Conservation (phyloP, 2,888 invertebrate genomes). For the Rotaria magnacalcarata region DNA sequence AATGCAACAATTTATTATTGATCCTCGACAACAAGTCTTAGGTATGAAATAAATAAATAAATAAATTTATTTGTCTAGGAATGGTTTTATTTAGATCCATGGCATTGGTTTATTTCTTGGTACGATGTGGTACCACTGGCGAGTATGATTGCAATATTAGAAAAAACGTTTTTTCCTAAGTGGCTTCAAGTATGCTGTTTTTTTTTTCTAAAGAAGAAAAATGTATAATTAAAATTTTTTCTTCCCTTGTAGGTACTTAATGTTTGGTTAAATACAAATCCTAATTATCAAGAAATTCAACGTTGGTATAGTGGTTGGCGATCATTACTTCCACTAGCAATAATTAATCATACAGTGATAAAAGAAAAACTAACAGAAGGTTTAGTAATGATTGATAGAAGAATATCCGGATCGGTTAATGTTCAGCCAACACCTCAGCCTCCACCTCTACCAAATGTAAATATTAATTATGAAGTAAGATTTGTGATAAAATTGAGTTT, state of each 20-base stretch:
- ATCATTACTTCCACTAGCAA: constrained; percentile 61
- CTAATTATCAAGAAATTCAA: constrained; percentile 82
- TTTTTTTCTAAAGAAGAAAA: no score
- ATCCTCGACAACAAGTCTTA: constrained; percentile 55
- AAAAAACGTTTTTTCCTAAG: constrained; percentile 84
- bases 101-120: constrained; percentile 95
- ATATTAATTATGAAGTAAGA: constrained; percentile 19
- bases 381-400: constrained; percentile 44
- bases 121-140: constrained; percentile 73
- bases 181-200: constrained; percentile 52
- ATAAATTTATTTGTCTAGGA: background rate
- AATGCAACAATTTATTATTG: constrained; percentile 56
- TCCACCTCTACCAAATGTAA: background rate
- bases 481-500: background rate
- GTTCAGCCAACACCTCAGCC: background rate
- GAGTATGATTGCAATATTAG: constrained; percentile 74
- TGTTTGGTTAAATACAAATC: constrained; percentile 80
- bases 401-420: constrained; percentile 1
- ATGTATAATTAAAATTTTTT: background rate
- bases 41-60: constrained; percentile 50
- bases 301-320: constrained; percentile 75
- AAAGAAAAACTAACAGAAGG: constrained; percentile 60
- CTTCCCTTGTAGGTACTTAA: constrained; percentile 58
- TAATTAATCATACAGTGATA: constrained; percentile 64
- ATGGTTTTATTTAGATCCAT: constrained; percentile 67